phyloP scores from a whole-genome alignment of 2,888 invertebrate species.

The Bembecia ichneumoniformis region DNA sequence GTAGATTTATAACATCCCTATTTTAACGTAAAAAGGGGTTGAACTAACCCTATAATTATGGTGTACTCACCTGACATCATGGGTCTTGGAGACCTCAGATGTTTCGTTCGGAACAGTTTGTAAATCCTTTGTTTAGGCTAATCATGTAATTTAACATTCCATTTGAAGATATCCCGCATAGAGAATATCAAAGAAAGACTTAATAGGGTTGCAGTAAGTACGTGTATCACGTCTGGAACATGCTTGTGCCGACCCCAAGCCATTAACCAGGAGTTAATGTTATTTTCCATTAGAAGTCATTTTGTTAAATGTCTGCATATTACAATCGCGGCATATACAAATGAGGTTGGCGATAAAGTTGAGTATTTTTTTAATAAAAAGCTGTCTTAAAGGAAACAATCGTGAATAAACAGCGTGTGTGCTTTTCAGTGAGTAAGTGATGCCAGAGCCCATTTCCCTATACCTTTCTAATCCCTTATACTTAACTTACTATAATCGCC shows the following conservation, averaged over 20 bases:
- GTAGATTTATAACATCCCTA: neutral
- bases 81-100: too few species aligned
- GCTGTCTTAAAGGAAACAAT: too few species aligned
- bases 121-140: conserved; percentile 43
- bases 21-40: conserved; percentile 21
- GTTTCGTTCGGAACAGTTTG: too few species aligned
- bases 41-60: conserved; percentile 23
- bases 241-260: neutral
- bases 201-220: neutral
- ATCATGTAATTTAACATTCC: conserved; percentile 52
- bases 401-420: too few species aligned
- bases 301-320: neutral
- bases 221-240: neutral
- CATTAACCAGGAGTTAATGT: neutral
- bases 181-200: conserved; percentile 25
- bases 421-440: too few species aligned
- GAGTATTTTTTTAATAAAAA: neutral
- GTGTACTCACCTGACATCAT: conserved; percentile 15
- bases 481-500: too few species aligned
- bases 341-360: neutral
- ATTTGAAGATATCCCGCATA: conserved; percentile 32
- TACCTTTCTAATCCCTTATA: too few species aligned
- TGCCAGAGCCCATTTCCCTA: too few species aligned
- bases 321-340: neutral
- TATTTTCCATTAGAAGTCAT: neutral